Evolutionary conservation across 37 sponge, comb jelly and placozoan species (phyloP), one percentile per base, ranked within the genome.

Genomic region (Chondrilla cf. caribensis): DNA sequence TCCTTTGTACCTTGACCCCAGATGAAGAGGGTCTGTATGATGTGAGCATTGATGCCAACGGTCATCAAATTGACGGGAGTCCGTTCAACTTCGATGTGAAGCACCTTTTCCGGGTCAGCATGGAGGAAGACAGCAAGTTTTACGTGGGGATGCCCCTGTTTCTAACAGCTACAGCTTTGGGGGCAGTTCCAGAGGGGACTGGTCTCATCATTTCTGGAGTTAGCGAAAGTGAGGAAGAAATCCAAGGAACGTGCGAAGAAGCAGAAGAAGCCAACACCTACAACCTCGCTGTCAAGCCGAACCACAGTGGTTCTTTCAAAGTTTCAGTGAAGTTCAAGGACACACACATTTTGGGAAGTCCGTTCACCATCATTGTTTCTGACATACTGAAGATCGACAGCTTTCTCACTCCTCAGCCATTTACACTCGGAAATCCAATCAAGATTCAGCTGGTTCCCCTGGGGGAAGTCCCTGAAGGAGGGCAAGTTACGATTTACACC

Each of bases 11-110:
- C 25, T 43, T 73, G 2, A 73, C 76, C 40, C 76, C 76, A 21
- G 76, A 73, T 73, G 76, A 73, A 40, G 76, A 39, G 36, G 76
- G 76, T n/a, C 21, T 43, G 24, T 73, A 73, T 22, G 76, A 73
- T 24, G 44, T 73, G 21, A 43, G 38, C 19, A 38, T 73, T 15
- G 76, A 73, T n/a, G 41, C 44, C 9, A 73, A 39, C 40, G 76
- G 76, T n/a, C 41, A 36, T 6, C 24, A n/a, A 18, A 37, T 73
- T 40, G 76, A 73, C 3, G 76, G 76, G n/a, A 40, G 76, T 6
- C 76, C 76, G 1, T 73, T 73, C 24, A 25, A 22, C 0, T 73
- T 73, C 25, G 11, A 7, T 43, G 76, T 42, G 24, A 22, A 73
- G 1, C 41, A 73, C 44, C 76, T 73, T 9, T 73, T 73, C 40